phyloP scores from a whole-genome alignment of 2,888 invertebrate species.

The Macaria liturata region DNA sequence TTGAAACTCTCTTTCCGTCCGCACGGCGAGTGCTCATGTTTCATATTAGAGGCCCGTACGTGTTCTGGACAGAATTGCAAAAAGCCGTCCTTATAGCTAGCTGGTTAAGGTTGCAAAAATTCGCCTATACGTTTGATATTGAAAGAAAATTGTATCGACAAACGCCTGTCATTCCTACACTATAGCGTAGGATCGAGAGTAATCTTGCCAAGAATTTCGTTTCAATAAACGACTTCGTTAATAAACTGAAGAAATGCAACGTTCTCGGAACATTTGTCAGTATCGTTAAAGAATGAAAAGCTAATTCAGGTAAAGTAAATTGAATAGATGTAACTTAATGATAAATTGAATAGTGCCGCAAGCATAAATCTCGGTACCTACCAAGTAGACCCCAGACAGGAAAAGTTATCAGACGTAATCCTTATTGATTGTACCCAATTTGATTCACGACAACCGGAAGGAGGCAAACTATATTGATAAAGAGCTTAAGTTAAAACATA shows the following conservation, averaged over 20 bases:
- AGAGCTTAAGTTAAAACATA: slow-evolving; percentile 11
- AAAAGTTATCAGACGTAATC: slow-evolving; percentile 43
- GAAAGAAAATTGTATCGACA: slow-evolving; percentile 20
- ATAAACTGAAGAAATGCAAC: slow-evolving; percentile 9
- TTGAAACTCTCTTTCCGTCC: slow-evolving; percentile 57
- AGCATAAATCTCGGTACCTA: slow-evolving; percentile 2
- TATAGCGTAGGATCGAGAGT: slow-evolving; percentile 15
- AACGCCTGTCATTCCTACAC: slow-evolving; percentile 12
- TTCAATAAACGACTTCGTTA: slow-evolving; percentile 23
- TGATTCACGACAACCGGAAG: slow-evolving; percentile 31
- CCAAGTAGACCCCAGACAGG: slow-evolving; percentile 14
- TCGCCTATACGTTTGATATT: slow-evolving; percentile 10
- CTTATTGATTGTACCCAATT: slow-evolving; percentile 54
- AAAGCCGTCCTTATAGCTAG: slow-evolving; percentile 33
- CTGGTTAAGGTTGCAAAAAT: slow-evolving; percentile 24
- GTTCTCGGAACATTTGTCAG: slow-evolving; percentile 5
- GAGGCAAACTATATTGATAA: slow-evolving; percentile 35
- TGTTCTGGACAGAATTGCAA: slow-evolving; percentile 41
- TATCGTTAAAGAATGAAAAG: slow-evolving; percentile 5
- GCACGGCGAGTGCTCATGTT: slow-evolving; percentile 35
- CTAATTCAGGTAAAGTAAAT: slow-evolving; percentile 7
- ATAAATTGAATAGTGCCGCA: slow-evolving; percentile 11
- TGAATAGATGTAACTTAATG: neutral
- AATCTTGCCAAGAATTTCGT: slow-evolving; percentile 15
- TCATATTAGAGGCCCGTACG: slow-evolving; percentile 50